Evolutionary conservation across 2,888 invertebrate genomes (phyloP).

Genomic region (Chirona hameri): DNA sequence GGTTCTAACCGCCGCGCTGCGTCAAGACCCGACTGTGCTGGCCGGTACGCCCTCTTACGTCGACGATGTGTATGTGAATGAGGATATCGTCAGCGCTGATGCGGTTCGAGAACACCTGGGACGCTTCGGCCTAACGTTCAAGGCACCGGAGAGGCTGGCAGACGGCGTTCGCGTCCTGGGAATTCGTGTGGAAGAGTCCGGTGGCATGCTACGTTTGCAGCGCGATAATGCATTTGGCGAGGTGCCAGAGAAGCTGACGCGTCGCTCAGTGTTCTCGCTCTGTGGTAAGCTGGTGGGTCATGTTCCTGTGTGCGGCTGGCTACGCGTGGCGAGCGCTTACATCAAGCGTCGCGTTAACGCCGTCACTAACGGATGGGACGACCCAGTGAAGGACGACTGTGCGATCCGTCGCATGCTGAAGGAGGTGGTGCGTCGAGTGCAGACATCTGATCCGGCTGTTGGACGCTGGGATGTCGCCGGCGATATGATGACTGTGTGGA

Average conservation of each 20-base stretch:
- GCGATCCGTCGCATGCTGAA: neutral
- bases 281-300: slow-evolving; percentile 30
- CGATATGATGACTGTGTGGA: slow-evolving; percentile 14
- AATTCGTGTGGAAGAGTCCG: neutral
- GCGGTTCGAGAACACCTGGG: neutral
- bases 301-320: slow-evolving; percentile 33
- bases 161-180: neutral
- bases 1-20: too few species aligned
- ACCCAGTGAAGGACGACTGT: neutral
- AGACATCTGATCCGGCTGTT: slow-evolving; percentile 5
- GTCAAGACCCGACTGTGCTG: too few species aligned
- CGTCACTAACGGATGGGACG: slow-evolving; percentile 30
- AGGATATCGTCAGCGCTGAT: neutral
- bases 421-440: neutral
- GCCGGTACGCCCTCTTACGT: neutral
- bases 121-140: neutral
- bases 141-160: slow-evolving; percentile 25
- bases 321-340: slow-evolving; percentile 31
- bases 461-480: neutral
- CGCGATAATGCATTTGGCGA: slow-evolving; percentile 30
- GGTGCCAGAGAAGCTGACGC: slow-evolving; percentile 13
- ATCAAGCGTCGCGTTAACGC: slow-evolving; percentile 27
- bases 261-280: slow-evolving; percentile 25
- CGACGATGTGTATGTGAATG: neutral
- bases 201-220: neutral